A percentile compares a stretch with the other conserved stretches of the same genome.
Conservation (phyloP, 1,140 invertebrate genomes). For the Drosophila pachea region DNA sequence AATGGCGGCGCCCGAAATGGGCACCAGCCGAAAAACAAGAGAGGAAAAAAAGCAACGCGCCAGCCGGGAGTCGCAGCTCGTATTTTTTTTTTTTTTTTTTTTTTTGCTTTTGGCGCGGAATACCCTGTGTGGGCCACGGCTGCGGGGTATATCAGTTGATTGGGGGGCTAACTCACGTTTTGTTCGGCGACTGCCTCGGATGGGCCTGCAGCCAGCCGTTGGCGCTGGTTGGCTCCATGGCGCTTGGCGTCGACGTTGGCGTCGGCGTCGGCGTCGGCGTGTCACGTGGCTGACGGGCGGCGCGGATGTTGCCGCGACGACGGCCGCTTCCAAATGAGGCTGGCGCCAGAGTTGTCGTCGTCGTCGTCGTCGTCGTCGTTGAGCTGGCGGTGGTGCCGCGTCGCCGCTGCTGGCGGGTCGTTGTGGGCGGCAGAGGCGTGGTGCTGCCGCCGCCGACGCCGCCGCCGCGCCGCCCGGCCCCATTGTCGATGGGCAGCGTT, state of each 20-base stretch:
- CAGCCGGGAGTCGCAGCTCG: too few species aligned
- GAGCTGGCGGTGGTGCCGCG: constrained; percentile 30
- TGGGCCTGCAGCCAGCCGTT: constrained; percentile 30
- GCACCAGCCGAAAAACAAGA: constrained; percentile 14
- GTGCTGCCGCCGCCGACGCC: constrained; percentile 24
- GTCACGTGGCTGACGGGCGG: constrained; percentile 53
- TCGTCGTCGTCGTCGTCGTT: constrained; percentile 34
- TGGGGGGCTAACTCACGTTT: constrained; percentile 63
- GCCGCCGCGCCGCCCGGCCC: constrained; percentile 15
- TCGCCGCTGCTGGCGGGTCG: constrained; percentile 30
- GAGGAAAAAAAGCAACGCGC: background rate
- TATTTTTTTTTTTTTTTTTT: too few species aligned
- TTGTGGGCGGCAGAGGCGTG: constrained; percentile 30
- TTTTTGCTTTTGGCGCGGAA: too few species aligned
- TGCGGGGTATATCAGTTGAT: too few species aligned
- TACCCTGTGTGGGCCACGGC: too few species aligned
- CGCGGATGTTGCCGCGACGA: constrained; percentile 45
- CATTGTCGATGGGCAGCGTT: constrained; percentile 58
- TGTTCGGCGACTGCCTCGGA: constrained; percentile 29
- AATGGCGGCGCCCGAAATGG: constrained; percentile 28
- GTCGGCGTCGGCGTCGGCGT: constrained; percentile 32
- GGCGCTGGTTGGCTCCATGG: constrained; percentile 1
- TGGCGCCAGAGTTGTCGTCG: constrained; percentile 14
- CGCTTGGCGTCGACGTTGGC: background rate
- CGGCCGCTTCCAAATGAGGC: constrained; percentile 9